Conservation (phyloP, 2,797 vertebrate species). For the Lepilemur ruficaudatus region DNA sequence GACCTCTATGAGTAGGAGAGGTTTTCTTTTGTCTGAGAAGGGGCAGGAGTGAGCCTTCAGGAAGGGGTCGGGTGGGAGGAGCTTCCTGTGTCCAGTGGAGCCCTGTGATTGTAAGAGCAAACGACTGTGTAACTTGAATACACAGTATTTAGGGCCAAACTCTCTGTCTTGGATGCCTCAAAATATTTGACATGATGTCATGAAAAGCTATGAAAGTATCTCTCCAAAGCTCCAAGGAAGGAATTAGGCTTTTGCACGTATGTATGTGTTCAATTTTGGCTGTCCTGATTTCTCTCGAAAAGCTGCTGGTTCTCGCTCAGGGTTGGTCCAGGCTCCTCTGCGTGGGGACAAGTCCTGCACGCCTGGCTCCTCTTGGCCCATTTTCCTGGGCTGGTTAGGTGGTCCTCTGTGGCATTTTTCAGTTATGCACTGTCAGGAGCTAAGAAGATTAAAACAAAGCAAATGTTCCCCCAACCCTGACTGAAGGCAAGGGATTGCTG, state of each 20-base stretch:
- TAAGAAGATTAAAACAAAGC: slow-evolving; percentile 31
- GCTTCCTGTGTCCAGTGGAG: not conserved
- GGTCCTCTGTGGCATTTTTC: not conserved
- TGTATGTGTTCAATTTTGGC: slow-evolving; percentile 26
- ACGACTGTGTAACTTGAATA: slow-evolving; percentile 21
- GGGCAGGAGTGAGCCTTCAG: not conserved
- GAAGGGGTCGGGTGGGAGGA: not conserved
- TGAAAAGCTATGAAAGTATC: slow-evolving; percentile 53
- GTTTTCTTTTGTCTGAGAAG: not conserved
- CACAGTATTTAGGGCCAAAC: not conserved
- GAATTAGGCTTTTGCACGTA: slow-evolving; percentile 42
- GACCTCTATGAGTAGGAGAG: not conserved
- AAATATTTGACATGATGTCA: slow-evolving; percentile 62
- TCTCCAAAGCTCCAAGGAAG: slow-evolving; percentile 22
- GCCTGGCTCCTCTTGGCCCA: not conserved
- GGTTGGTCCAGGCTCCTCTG: not conserved
- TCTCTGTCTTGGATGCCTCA: slow-evolving; percentile 28
- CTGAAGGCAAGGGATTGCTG: not conserved
- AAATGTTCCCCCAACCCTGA: not conserved
- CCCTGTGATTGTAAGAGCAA: not conserved
- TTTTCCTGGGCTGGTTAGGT: not conserved
- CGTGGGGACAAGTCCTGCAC: not conserved
- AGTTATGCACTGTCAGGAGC: not conserved
- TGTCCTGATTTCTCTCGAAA: slow-evolving; percentile 42
- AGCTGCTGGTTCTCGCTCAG: not conserved